A percentile compares a stretch with the other conserved stretches of the same genome.
Evolutionary conservation across 2,888 invertebrate species (phyloP).

Genomic region (Linyphia triangularis): DNA sequence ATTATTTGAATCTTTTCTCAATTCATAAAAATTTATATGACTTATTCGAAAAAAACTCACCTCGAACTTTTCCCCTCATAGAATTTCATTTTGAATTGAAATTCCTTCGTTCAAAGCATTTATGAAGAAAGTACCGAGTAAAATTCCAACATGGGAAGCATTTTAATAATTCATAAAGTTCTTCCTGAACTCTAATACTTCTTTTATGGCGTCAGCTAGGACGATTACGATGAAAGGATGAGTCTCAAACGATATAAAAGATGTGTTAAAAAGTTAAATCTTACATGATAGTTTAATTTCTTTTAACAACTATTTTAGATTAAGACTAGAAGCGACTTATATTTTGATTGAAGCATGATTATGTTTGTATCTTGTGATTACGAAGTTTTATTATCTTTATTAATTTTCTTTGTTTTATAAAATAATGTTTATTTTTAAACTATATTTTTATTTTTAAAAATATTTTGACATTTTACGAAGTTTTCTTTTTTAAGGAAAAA

Average conservation of each 20-base stretch:
- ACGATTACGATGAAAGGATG: slow-evolving; percentile 47
- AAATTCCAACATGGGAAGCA: slow-evolving; percentile 2
- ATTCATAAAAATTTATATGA: not conserved
- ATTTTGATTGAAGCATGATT: slow-evolving; percentile 40
- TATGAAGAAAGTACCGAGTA: not conserved
- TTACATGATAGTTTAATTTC: not conserved
- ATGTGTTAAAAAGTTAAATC: slow-evolving; percentile 25
- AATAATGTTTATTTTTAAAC: too few species aligned
- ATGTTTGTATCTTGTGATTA: too few species aligned
- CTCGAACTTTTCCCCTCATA: not conserved
- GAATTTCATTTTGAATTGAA: slow-evolving; percentile 31
- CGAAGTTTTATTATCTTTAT: too few species aligned
- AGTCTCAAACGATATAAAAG: not conserved
- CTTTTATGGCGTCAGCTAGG: slow-evolving; percentile 19
- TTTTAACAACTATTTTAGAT: slow-evolving; percentile 27
- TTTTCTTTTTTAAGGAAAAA: too few species aligned
- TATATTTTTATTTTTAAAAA: too few species aligned
- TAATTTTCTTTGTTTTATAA: too few species aligned
- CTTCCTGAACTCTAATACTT: not conserved
- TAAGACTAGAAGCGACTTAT: not conserved
- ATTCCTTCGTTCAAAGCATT: not conserved
- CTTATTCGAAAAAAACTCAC: not conserved
- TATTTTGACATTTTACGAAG: too few species aligned
- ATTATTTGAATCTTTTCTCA: not conserved
- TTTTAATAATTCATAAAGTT: slow-evolving; percentile 62